Base-by-base conservation (phyloP, 2,797 vertebrate species). In the Cynopterus sphinx region DNA sequence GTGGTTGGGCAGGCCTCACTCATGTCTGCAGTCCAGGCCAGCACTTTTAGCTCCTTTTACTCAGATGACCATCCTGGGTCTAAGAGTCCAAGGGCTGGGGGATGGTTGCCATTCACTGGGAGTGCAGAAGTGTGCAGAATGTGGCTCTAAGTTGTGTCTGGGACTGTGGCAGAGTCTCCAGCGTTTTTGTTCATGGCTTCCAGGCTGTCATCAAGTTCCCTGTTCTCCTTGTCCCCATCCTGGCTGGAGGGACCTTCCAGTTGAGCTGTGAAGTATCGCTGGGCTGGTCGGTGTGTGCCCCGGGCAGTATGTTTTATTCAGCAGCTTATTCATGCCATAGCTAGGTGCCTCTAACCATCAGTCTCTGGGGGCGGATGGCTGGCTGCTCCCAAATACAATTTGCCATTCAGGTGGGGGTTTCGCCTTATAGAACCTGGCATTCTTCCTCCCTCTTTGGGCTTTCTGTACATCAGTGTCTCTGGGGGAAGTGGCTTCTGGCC, bases 51-150 rank as follows among this genome's bases (percentile, higher is more conserved):
- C n/a, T 31, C n/a, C 16, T 49, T 49, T 21, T 0, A 5, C 19
- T 31, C 4, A 9, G 21, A 51, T 31, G 61, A 59, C 21, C 12
- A 10, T 33, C 36, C 2, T 24, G 28, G 41, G 53, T n/a, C 59
- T 6, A 36, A 19, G 39, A 1, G 5, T 2, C 75, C 41, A 22
- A 6, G 6, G 0, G 22, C 5, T 41, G 9, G 33, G 55, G 22
- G 0, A 3, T 9, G 17, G 59, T 17, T 11, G 3, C 39, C 0
- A 0, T 1, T 2, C 5, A n/a, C 28, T 13, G 1, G 17, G 43
- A 9, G 26, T 16, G 28, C 26, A 13, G 33, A 3, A 13, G 3
- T 0, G 0, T 33, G 57, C 4, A 0, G 39, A 12, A 21, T 65
- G 65, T 4, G 26, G 53, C 31, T 39, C 13, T 43, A 11, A 4